phyloP scores from a whole-genome alignment of 2,888 invertebrate genomes.

The Lochmaea capreae region DNA sequence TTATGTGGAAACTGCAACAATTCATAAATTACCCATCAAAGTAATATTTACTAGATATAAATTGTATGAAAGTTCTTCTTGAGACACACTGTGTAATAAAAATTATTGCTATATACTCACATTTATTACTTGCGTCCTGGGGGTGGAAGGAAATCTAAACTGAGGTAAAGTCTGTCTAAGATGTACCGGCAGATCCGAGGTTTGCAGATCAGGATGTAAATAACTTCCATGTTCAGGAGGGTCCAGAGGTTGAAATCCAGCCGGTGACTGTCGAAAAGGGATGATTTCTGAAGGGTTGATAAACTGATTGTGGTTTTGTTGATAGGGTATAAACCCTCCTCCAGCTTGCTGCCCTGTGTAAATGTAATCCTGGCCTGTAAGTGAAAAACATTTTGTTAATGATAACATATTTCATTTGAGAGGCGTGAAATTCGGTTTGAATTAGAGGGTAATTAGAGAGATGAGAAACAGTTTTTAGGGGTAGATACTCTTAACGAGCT shows the following conservation, averaged over 20 bases:
- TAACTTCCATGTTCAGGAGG: conserved; percentile 48
- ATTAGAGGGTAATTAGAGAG: conserved; percentile 31
- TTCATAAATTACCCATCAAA: too few relatives aligned
- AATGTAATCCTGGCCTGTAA: conserved; percentile 64
- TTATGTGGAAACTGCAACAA: conserved; percentile 31
- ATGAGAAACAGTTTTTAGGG: conserved; percentile 23
- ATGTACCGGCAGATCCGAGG: conserved; percentile 62
- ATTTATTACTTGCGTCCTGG: conserved; percentile 35
- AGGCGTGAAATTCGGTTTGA: conserved; percentile 29
- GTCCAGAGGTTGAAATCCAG: conserved; percentile 47
- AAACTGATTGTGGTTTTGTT: conserved; percentile 50
- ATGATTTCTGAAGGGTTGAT: conserved; percentile 52
- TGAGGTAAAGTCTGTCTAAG: conserved; percentile 64
- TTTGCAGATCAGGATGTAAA: conserved; percentile 62
- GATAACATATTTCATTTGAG: conserved; percentile 28
- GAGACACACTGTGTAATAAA: background rate
- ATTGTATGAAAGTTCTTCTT: too few relatives aligned
- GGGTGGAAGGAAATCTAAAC: conserved; percentile 65
- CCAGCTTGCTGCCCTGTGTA: conserved; percentile 57
- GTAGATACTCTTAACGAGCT: conserved; percentile 21
- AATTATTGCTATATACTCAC: conserved; percentile 21
- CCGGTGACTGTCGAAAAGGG: conserved; percentile 56
- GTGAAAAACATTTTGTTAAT: conserved; percentile 42
- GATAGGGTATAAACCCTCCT: conserved; percentile 58
- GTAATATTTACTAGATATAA: background rate